Base-by-base conservation (phyloP, 1,140 invertebrate genomes). In the Sminthurides bifidus region DNA sequence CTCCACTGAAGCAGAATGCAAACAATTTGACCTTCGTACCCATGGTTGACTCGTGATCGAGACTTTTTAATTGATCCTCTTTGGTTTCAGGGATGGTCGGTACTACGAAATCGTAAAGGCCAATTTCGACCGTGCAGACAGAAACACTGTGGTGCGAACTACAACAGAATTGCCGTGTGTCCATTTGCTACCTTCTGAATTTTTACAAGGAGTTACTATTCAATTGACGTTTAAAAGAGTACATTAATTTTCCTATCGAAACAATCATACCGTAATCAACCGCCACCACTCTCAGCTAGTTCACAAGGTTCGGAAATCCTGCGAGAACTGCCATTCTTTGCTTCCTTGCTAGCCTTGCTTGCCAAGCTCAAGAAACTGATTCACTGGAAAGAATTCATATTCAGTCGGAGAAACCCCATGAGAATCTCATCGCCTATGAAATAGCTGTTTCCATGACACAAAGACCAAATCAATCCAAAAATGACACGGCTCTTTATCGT, bases 21-120 rank as follows among this genome's bases (percentile, higher is more conserved):
- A 12, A 19, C 8, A 44, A 44, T 8, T 44, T 44, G 21, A 12
- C 19, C 8, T 44, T 44, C 8, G 50, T 15, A 26, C 23, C 41
- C 15, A 17, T 51, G 27, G 10, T 35, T 30, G n/a, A 56, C 4
- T 49, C 3, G 56, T n/a, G n/a, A n/a, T n/a, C n/a, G n/a, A n/a
- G n/a, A n/a, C n/a, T n/a, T n/a, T n/a, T n/a, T n/a, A n/a, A n/a
- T n/a, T n/a, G n/a, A n/a, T 41, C 52, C 21, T 64, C 63, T 49
- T 67, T 66, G 69, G 69, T 74, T 79, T 69, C 68, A 96, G 92
- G 70, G 96, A 99, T 71, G 96, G 96, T 2, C 86, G 95, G 52
- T 98, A 99, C 72, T 99, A 97, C 68, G 96, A 99, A 75, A 87
- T 97, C 60, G 93, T 98, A 14, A 96, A 97, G 71, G 94, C 94